These are phyloP conservation scores for Pemphigus obesinymphae DNA, from an alignment of 1,140 invertebrate species.

Conservation along the genomic window DNA sequence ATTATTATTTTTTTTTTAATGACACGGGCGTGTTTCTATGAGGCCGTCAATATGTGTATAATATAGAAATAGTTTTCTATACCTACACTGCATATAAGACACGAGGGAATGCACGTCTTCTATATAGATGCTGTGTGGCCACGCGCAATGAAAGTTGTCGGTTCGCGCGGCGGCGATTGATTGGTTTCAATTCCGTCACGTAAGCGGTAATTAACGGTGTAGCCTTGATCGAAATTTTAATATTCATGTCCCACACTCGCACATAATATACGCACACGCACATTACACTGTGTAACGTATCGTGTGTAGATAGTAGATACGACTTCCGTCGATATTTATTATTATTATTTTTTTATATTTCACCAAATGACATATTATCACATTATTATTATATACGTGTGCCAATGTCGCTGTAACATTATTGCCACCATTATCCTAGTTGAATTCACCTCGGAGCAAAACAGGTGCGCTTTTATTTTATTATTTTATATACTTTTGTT, in stretches of 20 bases:
- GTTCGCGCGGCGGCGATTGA: background rate
- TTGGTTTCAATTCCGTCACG: constrained; percentile 36
- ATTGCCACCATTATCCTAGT: background rate
- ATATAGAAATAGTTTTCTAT: too few relatives aligned
- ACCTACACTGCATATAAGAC: background rate
- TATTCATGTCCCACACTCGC: constrained; percentile 1
- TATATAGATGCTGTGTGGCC: background rate
- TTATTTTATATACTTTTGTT: background rate
- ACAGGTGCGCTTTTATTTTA: constrained; percentile 4
- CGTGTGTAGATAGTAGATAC: background rate
- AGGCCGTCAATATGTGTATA: too few relatives aligned
- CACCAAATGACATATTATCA: background rate
- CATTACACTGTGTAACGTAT: background rate
- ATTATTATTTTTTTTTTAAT: too few relatives aligned
- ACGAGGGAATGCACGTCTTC: background rate
- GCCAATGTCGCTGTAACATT: background rate
- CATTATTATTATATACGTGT: background rate
- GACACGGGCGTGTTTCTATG: background rate
- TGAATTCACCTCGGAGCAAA: background rate
- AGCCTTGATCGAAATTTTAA: constrained; percentile 20
- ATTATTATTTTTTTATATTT: background rate
- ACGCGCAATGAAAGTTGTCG: background rate
- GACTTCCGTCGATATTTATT: background rate
- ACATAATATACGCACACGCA: background rate
- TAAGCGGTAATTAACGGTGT: constrained; percentile 7